phyloP scores from a whole-genome alignment of 1,140 invertebrate species.

The Leptestheria dahalacensis region DNA sequence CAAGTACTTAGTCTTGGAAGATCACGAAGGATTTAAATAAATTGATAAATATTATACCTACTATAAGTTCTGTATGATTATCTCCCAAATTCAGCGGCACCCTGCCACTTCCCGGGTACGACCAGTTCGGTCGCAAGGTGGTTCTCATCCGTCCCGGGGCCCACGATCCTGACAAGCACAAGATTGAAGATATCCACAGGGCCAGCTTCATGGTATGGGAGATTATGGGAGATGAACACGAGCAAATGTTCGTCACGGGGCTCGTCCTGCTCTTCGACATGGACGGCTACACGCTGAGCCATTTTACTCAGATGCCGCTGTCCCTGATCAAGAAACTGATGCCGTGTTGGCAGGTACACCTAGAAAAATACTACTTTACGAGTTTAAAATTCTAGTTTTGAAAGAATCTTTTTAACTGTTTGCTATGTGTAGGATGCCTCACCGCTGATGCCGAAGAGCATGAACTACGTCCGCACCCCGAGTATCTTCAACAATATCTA shows the following conservation, averaged over 20 bases:
- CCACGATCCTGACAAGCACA: conserved; percentile 13
- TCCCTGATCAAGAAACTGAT: conserved; percentile 10
- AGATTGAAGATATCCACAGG: conserved; percentile 3
- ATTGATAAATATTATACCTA: neutral
- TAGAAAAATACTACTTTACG: too few relatives aligned
- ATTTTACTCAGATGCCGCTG: conserved; percentile 7
- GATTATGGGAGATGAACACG: conserved; percentile 2
- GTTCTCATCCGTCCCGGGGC: conserved; percentile 17
- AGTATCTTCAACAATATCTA: conserved; percentile 63
- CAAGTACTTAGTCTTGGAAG: too few relatives aligned
- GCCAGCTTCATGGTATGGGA: conserved; percentile 14
- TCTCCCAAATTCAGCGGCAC: conserved; percentile 14
- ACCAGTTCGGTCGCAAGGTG: conserved; percentile 18
- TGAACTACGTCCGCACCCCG: conserved; percentile 68
- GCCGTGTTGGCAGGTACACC: conserved; percentile 15
- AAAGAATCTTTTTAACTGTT: neutral
- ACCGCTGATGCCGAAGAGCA: conserved; percentile 67
- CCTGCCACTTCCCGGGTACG: conserved; percentile 19
- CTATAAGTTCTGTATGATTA: neutral
- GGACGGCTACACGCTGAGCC: neutral
- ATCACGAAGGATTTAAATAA: neutral
- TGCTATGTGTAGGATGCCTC: conserved; percentile 48
- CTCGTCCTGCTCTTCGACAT: conserved; percentile 8
- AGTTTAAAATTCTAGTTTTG: neutral
- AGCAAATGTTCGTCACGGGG: conserved; percentile 14